A percentile compares a stretch with the other conserved stretches of the same genome.
Evolutionary conservation across 2,113 vertebrate genomes (phyloP).

Genomic region (Chlamydotis undulata): DNA sequence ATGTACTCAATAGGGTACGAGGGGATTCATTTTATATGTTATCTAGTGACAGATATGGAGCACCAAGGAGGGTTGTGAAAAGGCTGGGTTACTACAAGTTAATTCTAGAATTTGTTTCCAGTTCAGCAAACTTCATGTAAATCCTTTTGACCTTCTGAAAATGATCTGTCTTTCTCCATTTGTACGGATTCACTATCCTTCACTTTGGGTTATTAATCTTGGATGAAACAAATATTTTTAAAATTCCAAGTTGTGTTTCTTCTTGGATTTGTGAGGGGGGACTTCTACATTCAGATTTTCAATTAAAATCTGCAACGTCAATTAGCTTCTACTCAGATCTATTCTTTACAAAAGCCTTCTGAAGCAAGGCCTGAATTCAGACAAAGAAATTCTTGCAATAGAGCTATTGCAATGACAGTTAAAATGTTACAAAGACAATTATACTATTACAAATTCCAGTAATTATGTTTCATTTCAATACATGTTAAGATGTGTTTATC

Average conservation of each 20-base stretch:
- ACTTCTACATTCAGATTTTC: background rate
- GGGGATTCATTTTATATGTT: background rate
- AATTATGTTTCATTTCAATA: background rate
- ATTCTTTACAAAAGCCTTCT: background rate
- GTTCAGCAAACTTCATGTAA: background rate
- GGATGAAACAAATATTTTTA: background rate
- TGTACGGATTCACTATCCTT: background rate
- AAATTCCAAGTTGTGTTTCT: background rate
- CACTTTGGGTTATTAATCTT: background rate
- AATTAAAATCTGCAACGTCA: background rate
- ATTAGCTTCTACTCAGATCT: background rate
- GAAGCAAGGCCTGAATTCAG: background rate
- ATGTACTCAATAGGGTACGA: background rate
- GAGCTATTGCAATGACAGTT: background rate
- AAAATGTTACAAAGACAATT: background rate
- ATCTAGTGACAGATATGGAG: background rate
- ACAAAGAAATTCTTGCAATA: background rate
- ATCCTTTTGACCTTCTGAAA: background rate
- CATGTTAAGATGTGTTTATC: background rate
- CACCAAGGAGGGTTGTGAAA: background rate
- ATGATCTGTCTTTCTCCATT: background rate
- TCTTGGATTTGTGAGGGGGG: background rate
- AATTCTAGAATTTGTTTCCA: background rate
- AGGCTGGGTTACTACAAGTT: background rate
- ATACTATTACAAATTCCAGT: background rate